Evolutionary conservation across 2,797 vertebrate species (phyloP).

Genomic region (Pagetopsis macropterus): DNA sequence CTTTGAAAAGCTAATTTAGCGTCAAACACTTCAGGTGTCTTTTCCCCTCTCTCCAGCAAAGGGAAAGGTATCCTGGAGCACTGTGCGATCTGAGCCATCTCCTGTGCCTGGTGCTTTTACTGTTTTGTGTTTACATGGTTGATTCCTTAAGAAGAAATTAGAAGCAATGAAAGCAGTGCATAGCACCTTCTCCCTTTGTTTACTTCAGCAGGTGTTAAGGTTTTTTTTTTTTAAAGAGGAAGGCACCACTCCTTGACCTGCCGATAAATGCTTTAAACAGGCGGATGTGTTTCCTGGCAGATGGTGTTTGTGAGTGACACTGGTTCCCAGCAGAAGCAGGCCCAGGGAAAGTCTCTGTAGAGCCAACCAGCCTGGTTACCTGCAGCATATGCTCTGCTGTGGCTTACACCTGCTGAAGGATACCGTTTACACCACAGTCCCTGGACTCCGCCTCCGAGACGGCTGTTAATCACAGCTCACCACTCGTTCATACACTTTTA

Average conservation of each 20-base stretch:
- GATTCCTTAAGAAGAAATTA: conserved; percentile 59
- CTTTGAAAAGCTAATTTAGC: conserved; percentile 88
- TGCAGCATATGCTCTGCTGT: conserved; percentile 85
- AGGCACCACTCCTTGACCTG: conserved; percentile 64
- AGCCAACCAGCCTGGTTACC: conserved; percentile 81
- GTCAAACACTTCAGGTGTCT: conserved; percentile 88
- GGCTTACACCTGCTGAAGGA: conserved; percentile 87
- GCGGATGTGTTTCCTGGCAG: conserved; percentile 84
- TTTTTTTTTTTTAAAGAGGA: conserved; percentile 34
- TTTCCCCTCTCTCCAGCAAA: conserved; percentile 78
- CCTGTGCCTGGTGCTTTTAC: conserved; percentile 51
- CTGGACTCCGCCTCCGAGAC: conserved; percentile 70
- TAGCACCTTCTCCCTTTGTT: conserved; percentile 46
- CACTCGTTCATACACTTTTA: conserved; percentile 65
- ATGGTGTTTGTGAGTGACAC: conserved; percentile 88
- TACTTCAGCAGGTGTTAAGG: conserved; percentile 62
- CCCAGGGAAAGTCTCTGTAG: conserved; percentile 84
- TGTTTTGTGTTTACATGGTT: conserved; percentile 69
- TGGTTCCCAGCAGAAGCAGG: conserved; percentile 87
- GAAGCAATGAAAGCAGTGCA: conserved; percentile 37
- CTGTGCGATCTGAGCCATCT: conserved; percentile 54
- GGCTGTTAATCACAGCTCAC: conserved; percentile 80
- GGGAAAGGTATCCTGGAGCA: conserved; percentile 81
- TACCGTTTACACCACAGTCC: conserved; percentile 81
- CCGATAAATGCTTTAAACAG: conserved; percentile 79